A percentile compares a stretch with the other conserved stretches of the same genome.
These are phyloP conservation scores for Amblyjoppa fuscipennis DNA, from an alignment of 2,888 invertebrate genomes.

Conservation along the genomic window DNA sequence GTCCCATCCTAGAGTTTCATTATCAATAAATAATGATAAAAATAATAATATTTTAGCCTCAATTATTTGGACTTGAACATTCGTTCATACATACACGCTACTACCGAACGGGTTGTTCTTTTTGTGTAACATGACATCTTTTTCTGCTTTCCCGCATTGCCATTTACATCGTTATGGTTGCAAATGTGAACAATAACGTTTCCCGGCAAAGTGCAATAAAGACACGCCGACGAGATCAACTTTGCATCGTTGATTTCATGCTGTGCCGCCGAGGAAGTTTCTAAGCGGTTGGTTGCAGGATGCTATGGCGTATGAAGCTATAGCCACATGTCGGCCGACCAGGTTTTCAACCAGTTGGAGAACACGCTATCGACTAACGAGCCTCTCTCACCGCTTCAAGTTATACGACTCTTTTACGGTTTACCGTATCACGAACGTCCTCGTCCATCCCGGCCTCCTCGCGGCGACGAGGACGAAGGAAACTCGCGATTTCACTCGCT, in stretches of 20 bases:
- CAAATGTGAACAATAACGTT: not conserved
- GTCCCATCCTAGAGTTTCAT: no score
- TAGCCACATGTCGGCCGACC: not conserved
- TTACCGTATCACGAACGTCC: slow-evolving; percentile 76
- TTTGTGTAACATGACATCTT: no score
- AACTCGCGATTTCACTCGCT: slow-evolving; percentile 19
- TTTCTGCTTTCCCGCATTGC: no score
- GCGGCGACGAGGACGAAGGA: slow-evolving; percentile 13
- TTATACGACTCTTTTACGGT: slow-evolving; percentile 74
- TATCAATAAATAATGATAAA: no score
- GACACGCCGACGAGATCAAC: not conserved
- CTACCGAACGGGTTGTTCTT: no score
- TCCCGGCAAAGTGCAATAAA: not conserved
- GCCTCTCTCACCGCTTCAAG: slow-evolving; percentile 34
- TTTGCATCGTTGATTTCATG: not conserved
- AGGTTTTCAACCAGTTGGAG: slow-evolving; percentile 4
- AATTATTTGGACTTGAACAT: no score
- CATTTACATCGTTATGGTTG: no score
- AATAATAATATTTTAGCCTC: no score
- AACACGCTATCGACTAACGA: slow-evolving; percentile 46
- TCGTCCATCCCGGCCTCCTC: slow-evolving; percentile 30
- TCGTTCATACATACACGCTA: no score
- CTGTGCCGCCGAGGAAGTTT: not conserved
- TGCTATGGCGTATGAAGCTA: not conserved
- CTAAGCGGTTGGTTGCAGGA: not conserved